Base-by-base conservation (phyloP, 2,888 invertebrate genomes). In the Andrena flavipes region DNA sequence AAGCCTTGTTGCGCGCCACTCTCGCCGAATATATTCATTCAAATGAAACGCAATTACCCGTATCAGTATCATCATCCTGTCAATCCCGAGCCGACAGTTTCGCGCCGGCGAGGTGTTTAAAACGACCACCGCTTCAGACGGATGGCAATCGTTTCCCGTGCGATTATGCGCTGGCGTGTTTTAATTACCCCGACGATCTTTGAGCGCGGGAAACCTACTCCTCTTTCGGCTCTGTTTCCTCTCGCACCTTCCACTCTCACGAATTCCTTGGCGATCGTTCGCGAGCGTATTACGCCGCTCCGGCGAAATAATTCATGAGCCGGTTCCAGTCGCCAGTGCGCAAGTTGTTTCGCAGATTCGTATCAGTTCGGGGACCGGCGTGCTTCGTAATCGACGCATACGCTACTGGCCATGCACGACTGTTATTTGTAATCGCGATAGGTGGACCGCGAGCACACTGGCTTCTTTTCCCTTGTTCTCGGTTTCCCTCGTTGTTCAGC, bases 261-360 rank as follows among this genome's bases (percentile, higher is more conserved):
- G 48, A 59, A 76, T 79, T 69, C 63, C 48, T 49, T 23, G 3
- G 56, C 16, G 63, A 29, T 70, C 48, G 49, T 56, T 2, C 23
- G 5, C 48, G 10, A 51, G 29, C 62, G n/a, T 5, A 29, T 13
- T 33, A 59, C 75, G 65, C 29, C 35, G 42, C 20, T 62, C n/a
- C 16, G 16, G 20, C 33, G 56, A 76, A 79, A 76, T 64, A 70
- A 70, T 79, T 70, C 51, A 64, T 49, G 64, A 70, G 77, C 1
- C 10, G 2, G 59, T 65, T 13, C 26, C 16, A 48, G 30, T 16
- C 48, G 13, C 8, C 23, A 4, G 64, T 48, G 64, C 23, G 79
- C 69, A 35, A 56, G 64, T 64, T 76, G 56, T 49, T 76, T 69
- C 49, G 13, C 30, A 49, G 64, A 77, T 77, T 20, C 70, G 70